phyloP scores from a whole-genome alignment of 2,888 invertebrate species.

The Diarsia mendica region DNA sequence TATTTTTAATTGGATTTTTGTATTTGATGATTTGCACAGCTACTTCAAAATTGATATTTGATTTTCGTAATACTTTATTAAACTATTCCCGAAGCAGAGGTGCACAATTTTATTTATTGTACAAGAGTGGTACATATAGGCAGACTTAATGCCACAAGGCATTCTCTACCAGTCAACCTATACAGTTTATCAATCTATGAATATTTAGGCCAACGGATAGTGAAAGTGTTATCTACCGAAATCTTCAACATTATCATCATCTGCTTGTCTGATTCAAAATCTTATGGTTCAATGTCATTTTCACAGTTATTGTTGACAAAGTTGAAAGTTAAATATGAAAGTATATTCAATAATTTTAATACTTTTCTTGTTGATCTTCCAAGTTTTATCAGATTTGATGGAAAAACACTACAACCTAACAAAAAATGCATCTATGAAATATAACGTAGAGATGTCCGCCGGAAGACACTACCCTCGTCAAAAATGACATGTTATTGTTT shows the following conservation, averaged over 20 bases:
- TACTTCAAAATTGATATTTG: neutral
- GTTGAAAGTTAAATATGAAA: neutral
- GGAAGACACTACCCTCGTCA: neutral
- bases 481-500: neutral
- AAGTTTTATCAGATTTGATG: neutral
- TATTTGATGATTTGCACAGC: neutral
- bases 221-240: conserved; percentile 25
- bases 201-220: conserved; percentile 23
- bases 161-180: no score
- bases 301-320: neutral
- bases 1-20: no score
- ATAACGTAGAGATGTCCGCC: neutral
- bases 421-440: neutral
- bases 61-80: neutral
- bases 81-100: neutral
- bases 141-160: no score
- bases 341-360: neutral
- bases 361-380: neutral
- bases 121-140: no score
- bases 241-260: neutral
- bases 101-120: no score
- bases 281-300: neutral
- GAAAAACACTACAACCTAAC: neutral
- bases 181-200: neutral
- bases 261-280: neutral